Evolutionary conservation across 2,113 vertebrate species (phyloP), one percentile per base, ranked within the genome.

Genomic region (Phaethon lepturus): DNA sequence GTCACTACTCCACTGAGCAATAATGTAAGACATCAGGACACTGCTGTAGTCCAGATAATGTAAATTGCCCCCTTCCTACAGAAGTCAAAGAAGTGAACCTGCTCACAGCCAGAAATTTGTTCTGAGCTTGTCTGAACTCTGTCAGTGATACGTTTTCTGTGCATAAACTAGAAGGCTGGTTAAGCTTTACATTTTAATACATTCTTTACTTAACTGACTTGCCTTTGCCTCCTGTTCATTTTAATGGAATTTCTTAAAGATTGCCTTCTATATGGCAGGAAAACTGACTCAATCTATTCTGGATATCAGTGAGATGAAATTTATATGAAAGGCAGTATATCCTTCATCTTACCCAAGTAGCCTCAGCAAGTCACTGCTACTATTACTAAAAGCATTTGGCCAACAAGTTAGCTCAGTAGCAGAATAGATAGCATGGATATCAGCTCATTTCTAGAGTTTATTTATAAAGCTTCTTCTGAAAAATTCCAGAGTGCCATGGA

Each of bases 51-150:
- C 64, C 35, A 75, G 64, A 84, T 81, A 33, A 86, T 86, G 20
- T 86, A 53, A 93, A 84, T 72, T 78, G 33, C 33, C 24, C 6
- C 75, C 12, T n/a, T 92, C 44, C 52, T 79, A 10, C 22, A 1
- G 1, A 91, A 89, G 42, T 84, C 53, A 75, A 74, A 93, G 12
- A 14, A 75, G 8, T 33, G 14, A 53, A 77, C 72, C 35, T 64
- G 16, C 68, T 81, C 5, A 5, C 42, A 33, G 6, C 16, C 44
- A 25, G 0, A 3, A 49, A 18, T 80, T 86, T 86, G 6, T 86
- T 95, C 60, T 56, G 18, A 91, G 56, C 25, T 84, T 93, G 31
- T 69, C 68, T 92, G 59, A 95, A 77, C 47, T 89, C 52, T 91
- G 12, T 71, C 47, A 82, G 49, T 68, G 33, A 25, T 71, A 47